Evolutionary conservation across 1,140 invertebrate species (phyloP), one percentile per base, ranked within the genome.

Genomic region (Diachasma alloeum): DNA sequence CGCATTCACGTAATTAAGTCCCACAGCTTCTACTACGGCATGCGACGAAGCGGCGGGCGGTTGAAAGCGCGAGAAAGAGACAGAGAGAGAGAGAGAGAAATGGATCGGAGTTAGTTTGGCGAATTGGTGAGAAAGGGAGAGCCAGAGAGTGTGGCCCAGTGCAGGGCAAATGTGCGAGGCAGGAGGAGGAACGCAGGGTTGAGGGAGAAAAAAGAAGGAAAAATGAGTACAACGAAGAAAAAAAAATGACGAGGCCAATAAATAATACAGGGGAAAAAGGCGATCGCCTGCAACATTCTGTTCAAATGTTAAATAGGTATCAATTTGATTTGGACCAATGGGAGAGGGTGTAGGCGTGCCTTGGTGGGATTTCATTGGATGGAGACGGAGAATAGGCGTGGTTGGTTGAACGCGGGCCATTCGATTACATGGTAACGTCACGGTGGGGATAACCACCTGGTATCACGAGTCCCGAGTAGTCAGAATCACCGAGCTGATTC

Each of bases 231-330:
- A 83, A 80, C 85, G 81, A 78, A 67, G 74, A 76, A 75, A 74
- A 75, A 71, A 46, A 56, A 75, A 76, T 77, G 72, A 79, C 78
- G 72, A 74, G 75, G 76, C 76, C 81, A 84, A 87, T 88, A 88
- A 88, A 88, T 88, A 88, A 88, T 88, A 86, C 73, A 85, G 83
- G 81, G 75, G 78, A 85, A 85, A 85, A 85, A 86, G 82, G 79
- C 85, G 85, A 87, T 87, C 86, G 85, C 83, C 83, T 82, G 85
- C 82, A 84, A 85, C 84, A 85, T 86, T 86, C 83, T 86, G 83
- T 86, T 87, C 86, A 85, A 88, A 87, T 86, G 87, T 86, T 88
- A 88, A 89, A 88, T 86, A 87, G 85, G 84, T 87, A 88, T 86
- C 87, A 88, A 88, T 89, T 88, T 86, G 83, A 78, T 76, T 70